Percentiles rank a stretch among this genome's conserved stretches.
Conservation (phyloP, 2,113 vertebrate genomes). For the Cinclus cinclus region DNA sequence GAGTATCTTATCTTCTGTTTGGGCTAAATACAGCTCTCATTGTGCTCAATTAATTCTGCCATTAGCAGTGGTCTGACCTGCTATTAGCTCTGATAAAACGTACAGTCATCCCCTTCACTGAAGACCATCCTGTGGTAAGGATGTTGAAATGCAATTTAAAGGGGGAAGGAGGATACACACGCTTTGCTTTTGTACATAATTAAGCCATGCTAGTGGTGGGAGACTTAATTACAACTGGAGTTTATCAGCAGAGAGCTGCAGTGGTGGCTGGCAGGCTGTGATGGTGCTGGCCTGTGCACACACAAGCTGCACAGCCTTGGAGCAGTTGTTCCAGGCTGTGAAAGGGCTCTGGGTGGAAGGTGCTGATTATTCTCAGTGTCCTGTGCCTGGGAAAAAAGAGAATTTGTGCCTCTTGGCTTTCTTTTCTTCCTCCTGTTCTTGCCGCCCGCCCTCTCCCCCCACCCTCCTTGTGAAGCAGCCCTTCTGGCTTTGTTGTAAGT, state of each 20-base stretch:
- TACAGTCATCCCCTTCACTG: neutral
- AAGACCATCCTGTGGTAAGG: neutral
- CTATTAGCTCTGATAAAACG: neutral
- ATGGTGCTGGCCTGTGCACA: neutral
- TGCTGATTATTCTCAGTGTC: neutral
- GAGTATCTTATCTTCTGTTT: neutral
- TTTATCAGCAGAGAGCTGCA: neutral
- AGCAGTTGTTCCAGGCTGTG: neutral
- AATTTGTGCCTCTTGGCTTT: conserved; percentile 20
- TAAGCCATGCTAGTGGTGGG: neutral
- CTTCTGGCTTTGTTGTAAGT: conserved; percentile 79
- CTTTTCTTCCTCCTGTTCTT: conserved; percentile 9
- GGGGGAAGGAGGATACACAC: neutral
- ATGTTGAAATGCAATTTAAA: neutral
- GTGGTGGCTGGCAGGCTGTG: neutral
- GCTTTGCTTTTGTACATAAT: neutral
- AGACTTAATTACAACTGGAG: neutral
- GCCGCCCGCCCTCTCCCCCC: neutral
- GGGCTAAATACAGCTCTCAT: neutral
- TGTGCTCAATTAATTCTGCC: conserved; percentile 30
- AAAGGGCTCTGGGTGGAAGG: neutral
- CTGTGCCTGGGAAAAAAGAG: conserved; percentile 29
- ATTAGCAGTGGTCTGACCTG: neutral
- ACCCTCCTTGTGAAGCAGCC: conserved; percentile 63
- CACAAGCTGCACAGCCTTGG: neutral